Conservation (phyloP, 1,140 invertebrate species). For the Drosophila neocordata region DNA sequence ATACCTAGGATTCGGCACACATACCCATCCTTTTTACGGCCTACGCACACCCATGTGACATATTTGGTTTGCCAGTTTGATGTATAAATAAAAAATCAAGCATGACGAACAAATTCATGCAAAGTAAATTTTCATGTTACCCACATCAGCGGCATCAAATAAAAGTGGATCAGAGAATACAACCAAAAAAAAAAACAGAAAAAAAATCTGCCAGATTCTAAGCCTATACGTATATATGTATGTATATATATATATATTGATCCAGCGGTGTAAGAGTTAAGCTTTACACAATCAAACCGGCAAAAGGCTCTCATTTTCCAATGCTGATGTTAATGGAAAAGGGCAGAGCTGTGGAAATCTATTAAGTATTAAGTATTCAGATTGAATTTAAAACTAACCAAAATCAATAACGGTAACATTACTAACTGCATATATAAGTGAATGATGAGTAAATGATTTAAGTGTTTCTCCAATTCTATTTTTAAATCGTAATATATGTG, state of each 20-base stretch:
- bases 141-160: constrained; percentile 42
- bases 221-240: constrained; percentile 28
- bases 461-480: background rate
- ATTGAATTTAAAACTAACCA: constrained; percentile 9
- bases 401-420: background rate
- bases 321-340: background rate
- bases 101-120: constrained; percentile 69
- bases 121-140: constrained; percentile 76
- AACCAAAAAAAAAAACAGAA: constrained; percentile 16
- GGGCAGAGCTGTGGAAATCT: constrained; percentile 1
- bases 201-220: constrained; percentile 27
- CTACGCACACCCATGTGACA: constrained; percentile 72
- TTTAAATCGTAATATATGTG: too few relatives aligned
- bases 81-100: constrained; percentile 78
- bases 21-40: constrained; percentile 36
- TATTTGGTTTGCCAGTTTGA: constrained; percentile 66
- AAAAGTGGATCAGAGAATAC: constrained; percentile 14
- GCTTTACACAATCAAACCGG: background rate
- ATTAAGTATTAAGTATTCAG: constrained; percentile 25
- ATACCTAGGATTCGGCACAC: background rate
- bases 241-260: background rate
- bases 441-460: background rate
- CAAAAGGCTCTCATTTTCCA: background rate
- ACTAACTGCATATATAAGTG: background rate
- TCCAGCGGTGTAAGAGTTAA: background rate